These are phyloP conservation scores for Melieria omissa DNA, from an alignment of 2,888 invertebrate genomes.

Conservation along the genomic window DNA sequence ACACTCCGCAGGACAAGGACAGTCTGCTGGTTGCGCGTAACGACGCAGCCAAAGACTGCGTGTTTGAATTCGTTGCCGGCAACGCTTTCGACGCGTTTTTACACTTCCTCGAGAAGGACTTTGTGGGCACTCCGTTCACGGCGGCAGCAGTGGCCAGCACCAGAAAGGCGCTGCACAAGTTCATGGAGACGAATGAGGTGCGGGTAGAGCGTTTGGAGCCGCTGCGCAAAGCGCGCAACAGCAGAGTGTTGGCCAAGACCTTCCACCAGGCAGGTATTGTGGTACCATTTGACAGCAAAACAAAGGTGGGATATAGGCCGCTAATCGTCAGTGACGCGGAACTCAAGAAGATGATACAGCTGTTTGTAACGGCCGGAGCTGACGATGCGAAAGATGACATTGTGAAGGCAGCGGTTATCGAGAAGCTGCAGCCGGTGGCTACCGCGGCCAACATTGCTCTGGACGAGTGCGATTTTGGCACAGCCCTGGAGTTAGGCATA, in stretches of 20 bases:
- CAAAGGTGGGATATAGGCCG: slow-evolving; percentile 86
- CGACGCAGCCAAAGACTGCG: slow-evolving; percentile 75
- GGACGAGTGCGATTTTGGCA: slow-evolving; percentile 96
- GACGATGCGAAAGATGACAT: slow-evolving; percentile 61
- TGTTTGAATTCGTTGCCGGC: slow-evolving; percentile 76
- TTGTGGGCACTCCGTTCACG: slow-evolving; percentile 71
- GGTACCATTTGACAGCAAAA: slow-evolving; percentile 84
- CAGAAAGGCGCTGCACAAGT: slow-evolving; percentile 73
- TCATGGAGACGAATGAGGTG: slow-evolving; percentile 73
- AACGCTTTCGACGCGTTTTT: slow-evolving; percentile 62
- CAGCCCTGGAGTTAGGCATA: slow-evolving; percentile 88
- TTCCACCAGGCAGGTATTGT: slow-evolving; percentile 87
- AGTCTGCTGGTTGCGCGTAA: slow-evolving; percentile 81
- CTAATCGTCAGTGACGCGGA: slow-evolving; percentile 76
- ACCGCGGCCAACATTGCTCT: slow-evolving; percentile 78
- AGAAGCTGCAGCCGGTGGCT: slow-evolving; percentile 82
- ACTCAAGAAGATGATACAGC: slow-evolving; percentile 76
- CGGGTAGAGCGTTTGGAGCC: slow-evolving; percentile 70
- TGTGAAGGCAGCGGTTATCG: slow-evolving; percentile 73
- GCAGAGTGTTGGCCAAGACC: slow-evolving; percentile 75
- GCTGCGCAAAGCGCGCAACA: slow-evolving; percentile 73
- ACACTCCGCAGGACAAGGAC: slow-evolving; percentile 79
- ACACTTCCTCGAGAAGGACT: slow-evolving; percentile 61
- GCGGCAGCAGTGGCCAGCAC: slow-evolving; percentile 71
- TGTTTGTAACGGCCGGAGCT: slow-evolving; percentile 71